Conservation (phyloP, 2,888 invertebrate species). For the Carpatolechia fugitivella region DNA sequence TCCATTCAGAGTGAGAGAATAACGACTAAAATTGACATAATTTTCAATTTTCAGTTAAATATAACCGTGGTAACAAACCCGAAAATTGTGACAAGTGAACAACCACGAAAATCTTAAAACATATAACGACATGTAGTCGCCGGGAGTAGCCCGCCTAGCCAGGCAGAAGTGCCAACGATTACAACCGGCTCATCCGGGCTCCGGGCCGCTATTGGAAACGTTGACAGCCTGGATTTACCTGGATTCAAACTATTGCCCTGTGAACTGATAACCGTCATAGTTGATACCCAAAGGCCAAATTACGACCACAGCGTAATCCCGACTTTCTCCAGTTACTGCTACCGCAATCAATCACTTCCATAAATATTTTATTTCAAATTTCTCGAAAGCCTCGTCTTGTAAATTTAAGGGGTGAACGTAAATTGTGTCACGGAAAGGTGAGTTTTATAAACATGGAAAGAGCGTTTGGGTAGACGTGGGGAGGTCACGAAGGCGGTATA, state of each 20-base stretch:
- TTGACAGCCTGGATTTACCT: constrained; percentile 1
- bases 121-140: too few relatives aligned
- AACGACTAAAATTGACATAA: too few relatives aligned
- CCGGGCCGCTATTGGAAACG: not conserved
- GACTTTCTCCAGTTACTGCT: not conserved
- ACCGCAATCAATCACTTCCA: not conserved
- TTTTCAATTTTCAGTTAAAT: too few relatives aligned
- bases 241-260: not conserved
- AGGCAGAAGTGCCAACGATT: not conserved
- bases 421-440: not conserved
- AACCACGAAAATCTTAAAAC: too few relatives aligned
- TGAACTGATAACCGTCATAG: not conserved
- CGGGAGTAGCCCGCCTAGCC: too few relatives aligned
- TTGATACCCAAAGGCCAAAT: not conserved
- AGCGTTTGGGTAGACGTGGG: not conserved
- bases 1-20: too few relatives aligned
- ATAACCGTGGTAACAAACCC: too few relatives aligned
- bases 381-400: not conserved
- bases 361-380: not conserved
- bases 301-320: not conserved
- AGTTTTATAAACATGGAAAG: not conserved
- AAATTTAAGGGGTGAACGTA: not conserved
- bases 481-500: not conserved
- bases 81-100: too few relatives aligned
- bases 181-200: not conserved